These are phyloP conservation scores for Gallinago jamesoni DNA, from an alignment of 2,113 vertebrate species.

Conservation along the genomic window DNA sequence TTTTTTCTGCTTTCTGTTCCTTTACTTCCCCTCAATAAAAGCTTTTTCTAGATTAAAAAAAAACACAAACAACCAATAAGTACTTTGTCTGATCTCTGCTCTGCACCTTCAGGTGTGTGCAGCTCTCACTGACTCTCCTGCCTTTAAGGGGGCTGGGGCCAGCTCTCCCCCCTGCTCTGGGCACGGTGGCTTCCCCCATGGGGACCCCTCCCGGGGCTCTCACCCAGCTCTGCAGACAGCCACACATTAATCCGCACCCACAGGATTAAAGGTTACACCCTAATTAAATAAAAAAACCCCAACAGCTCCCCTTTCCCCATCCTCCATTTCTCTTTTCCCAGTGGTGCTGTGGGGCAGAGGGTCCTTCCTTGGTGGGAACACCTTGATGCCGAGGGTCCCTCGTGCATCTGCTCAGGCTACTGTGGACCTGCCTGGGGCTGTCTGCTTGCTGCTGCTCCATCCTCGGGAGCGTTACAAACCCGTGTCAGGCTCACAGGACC, in stretches of 20 bases:
- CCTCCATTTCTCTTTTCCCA: neutral
- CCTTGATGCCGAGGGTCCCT: rapidly evolving
- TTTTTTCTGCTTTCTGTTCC: neutral
- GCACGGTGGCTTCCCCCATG: neutral
- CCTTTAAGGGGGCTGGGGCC: neutral
- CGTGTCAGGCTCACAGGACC: neutral
- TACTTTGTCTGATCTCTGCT: neutral
- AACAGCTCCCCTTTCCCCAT: rapidly evolving
- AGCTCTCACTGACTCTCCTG: neutral
- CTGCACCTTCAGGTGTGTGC: neutral
- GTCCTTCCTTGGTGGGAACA: neutral
- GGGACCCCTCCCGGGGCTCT: neutral
- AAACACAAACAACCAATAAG: neutral
- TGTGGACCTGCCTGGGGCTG: neutral
- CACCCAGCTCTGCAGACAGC: rapidly evolving
- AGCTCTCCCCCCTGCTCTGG: neutral
- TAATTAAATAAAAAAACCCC: neutral
- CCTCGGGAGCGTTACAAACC: neutral
- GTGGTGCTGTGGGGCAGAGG: neutral
- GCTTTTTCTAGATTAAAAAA: neutral
- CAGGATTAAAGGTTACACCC: rapidly evolving
- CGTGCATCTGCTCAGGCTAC: neutral
- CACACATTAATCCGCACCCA: neutral
- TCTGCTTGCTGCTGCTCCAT: neutral
- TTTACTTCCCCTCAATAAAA: neutral